phyloP scores from a whole-genome alignment of 2,113 vertebrate genomes.

The Willisornis vidua region DNA sequence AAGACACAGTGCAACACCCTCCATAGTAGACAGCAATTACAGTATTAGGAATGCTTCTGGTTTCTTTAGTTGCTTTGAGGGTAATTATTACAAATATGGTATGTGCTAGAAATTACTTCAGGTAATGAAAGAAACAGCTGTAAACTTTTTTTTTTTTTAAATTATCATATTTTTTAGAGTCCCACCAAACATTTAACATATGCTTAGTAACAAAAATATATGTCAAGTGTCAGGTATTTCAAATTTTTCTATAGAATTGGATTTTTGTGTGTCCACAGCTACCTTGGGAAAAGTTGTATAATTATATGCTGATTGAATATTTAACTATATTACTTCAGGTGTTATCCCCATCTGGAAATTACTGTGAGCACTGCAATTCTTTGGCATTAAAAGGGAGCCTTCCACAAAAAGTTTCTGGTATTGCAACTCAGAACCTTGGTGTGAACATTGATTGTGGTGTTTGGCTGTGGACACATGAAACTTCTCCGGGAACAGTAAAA shows the following conservation, averaged over 20 bases:
- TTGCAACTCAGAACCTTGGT: neutral
- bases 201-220: neutral
- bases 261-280: neutral
- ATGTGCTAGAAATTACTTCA: neutral
- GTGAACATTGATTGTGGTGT: neutral
- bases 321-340: neutral
- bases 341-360: neutral
- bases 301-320: neutral
- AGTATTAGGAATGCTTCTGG: neutral
- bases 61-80: neutral
- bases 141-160: neutral
- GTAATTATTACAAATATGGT: neutral
- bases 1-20: neutral
- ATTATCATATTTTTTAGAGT: neutral
- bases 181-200: neutral
- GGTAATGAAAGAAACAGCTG: neutral
- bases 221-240: neutral
- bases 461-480: neutral
- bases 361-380: neutral
- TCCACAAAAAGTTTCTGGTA: neutral
- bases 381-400: neutral
- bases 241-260: neutral
- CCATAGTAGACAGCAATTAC: neutral
- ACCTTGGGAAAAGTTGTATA: neutral
- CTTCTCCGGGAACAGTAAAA: neutral